phyloP scores from a whole-genome alignment of 2,888 invertebrate genomes.

The Biston stratarius region DNA sequence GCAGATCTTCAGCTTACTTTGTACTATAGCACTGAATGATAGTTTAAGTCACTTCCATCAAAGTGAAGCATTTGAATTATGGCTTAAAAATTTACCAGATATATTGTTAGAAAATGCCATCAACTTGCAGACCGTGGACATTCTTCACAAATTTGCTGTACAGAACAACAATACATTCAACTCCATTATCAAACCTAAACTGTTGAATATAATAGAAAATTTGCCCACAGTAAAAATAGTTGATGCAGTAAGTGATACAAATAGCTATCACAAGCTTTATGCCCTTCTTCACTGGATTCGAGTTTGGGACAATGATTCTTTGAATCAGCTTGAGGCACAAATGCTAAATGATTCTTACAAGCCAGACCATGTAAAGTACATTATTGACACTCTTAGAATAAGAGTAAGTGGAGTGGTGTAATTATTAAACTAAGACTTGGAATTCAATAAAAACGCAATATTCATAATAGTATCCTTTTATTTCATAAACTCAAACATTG shows the following conservation, averaged over 20 bases:
- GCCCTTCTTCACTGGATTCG: conserved; percentile 85
- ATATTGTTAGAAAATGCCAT: conserved; percentile 83
- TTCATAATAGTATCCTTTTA: conserved; percentile 53
- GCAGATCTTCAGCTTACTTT: conserved; percentile 74
- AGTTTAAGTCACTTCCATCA: conserved; percentile 71
- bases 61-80: conserved; percentile 74
- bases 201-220: conserved; percentile 77
- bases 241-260: conserved; percentile 70
- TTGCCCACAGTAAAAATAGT: conserved; percentile 70
- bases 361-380: conserved; percentile 69
- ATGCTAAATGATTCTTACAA: conserved; percentile 66
- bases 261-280: conserved; percentile 80
- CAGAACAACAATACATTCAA: conserved; percentile 83
- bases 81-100: conserved; percentile 85
- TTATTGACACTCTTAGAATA: conserved; percentile 74
- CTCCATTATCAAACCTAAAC: conserved; percentile 71
- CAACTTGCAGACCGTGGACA: conserved; percentile 81
- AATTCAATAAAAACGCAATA: conserved; percentile 43
- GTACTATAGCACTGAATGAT: conserved; percentile 77
- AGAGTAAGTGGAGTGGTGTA: conserved; percentile 57
- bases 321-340: conserved; percentile 75
- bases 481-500: conserved; percentile 63
- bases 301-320: conserved; percentile 72
- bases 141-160: conserved; percentile 86
- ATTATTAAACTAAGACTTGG: neutral